Evolutionary conservation across 2,797 vertebrate genomes (phyloP).

Genomic region (Linurgus olivaceus): DNA sequence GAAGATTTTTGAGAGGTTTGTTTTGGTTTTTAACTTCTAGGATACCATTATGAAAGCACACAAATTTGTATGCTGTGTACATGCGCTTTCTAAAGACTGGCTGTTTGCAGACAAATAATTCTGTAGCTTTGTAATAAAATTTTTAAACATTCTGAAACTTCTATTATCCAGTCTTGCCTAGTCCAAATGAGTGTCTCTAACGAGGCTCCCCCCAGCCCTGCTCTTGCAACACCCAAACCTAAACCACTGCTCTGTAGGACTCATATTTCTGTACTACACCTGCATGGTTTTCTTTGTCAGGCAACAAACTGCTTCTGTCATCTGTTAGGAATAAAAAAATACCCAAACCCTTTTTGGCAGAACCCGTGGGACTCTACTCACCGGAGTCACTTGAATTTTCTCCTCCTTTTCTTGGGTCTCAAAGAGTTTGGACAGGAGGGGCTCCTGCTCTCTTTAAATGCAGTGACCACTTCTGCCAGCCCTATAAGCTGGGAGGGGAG

Average conservation of each 20-base stretch:
- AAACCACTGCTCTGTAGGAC: neutral
- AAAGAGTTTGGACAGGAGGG: neutral
- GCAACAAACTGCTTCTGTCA: neutral
- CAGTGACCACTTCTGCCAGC: constrained; percentile 5
- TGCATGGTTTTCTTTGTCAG: neutral
- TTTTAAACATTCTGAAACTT: neutral
- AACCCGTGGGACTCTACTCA: neutral
- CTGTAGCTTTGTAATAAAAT: neutral
- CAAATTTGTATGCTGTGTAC: fast-evolving
- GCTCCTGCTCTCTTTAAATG: constrained; percentile 67
- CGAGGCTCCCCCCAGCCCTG: neutral
- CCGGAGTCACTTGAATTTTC: neutral
- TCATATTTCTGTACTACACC: fast-evolving
- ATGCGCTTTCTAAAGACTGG: fast-evolving
- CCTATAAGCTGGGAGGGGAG: constrained; percentile 45
- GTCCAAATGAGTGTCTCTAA: fast-evolving
- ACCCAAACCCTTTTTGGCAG: neutral
- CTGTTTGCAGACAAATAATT: neutral
- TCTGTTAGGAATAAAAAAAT: neutral
- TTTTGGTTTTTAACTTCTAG: neutral
- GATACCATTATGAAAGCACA: neutral
- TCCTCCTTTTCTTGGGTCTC: neutral
- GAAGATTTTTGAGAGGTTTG: fast-evolving
- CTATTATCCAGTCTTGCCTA: neutral
- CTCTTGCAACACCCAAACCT: neutral